Conservation (phyloP, 1,140 invertebrate species). For the Drosophila baimaii region DNA sequence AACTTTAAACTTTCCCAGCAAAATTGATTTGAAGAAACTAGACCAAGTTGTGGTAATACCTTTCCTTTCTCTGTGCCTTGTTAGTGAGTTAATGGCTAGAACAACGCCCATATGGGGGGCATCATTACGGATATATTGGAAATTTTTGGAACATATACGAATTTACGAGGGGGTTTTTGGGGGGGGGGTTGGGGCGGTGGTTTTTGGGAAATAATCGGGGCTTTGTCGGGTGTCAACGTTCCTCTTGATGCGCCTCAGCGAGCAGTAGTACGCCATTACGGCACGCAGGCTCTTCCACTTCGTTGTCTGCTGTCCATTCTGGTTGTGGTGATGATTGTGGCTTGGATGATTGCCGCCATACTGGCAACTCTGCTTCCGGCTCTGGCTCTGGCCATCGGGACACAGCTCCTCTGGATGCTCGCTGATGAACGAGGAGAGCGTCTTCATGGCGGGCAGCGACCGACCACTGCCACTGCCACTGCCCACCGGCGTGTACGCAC, state of each 20-base stretch:
- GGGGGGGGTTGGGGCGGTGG: neutral
- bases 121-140: constrained; percentile 8
- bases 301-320: constrained; percentile 86
- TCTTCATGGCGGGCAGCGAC: constrained; percentile 59
- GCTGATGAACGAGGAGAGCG: constrained; percentile 72
- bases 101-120: constrained; percentile 22
- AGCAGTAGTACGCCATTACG: constrained; percentile 94
- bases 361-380: constrained; percentile 1
- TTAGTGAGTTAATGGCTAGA: constrained; percentile 13
- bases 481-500: constrained; percentile 65
- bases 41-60: no score
- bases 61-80: neutral
- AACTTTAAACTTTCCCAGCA: neutral
- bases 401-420: constrained; percentile 71
- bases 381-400: constrained; percentile 3
- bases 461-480: constrained; percentile 44
- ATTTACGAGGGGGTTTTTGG: neutral
- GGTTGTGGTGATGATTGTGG: constrained; percentile 8
- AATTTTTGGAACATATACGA: constrained; percentile 7
- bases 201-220: constrained; percentile 1
- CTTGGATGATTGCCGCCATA: constrained; percentile 1
- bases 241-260: constrained; percentile 94
- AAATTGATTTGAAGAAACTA: neutral
- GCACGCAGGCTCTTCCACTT: constrained; percentile 93
- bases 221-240: constrained; percentile 84